phyloP scores from a whole-genome alignment of 2,888 invertebrate species.

The Scaptomyza polygonia region DNA sequence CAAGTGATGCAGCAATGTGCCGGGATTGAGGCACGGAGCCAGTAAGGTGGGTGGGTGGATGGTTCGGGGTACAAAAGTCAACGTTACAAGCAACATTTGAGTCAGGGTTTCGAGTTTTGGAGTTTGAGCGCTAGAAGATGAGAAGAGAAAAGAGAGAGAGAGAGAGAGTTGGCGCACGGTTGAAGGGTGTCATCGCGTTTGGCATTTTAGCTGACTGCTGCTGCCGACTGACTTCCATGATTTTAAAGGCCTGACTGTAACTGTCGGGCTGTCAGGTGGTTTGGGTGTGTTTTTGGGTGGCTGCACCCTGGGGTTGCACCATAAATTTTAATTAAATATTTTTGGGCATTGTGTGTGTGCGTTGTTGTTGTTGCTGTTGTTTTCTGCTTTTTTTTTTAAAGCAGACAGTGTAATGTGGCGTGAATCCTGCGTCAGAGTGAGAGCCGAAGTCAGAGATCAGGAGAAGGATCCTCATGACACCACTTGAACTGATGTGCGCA shows the following conservation, averaged over 20 bases:
- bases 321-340: slow-evolving; percentile 80
- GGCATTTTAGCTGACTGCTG: slow-evolving; percentile 48
- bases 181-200: slow-evolving; percentile 68
- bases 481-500: slow-evolving; percentile 30
- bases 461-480: slow-evolving; percentile 44
- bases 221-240: background rate
- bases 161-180: slow-evolving; percentile 6
- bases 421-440: slow-evolving; percentile 45
- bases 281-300: slow-evolving; percentile 34
- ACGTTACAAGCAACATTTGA: slow-evolving; percentile 20
- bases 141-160: background rate
- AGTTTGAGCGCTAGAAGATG: background rate
- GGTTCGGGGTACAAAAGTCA: slow-evolving; percentile 12
- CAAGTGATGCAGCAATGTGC: slow-evolving; percentile 34
- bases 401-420: slow-evolving; percentile 55
- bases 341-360: slow-evolving; percentile 47
- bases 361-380: slow-evolving; percentile 15
- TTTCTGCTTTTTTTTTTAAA: slow-evolving; percentile 23
- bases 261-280: slow-evolving; percentile 41
- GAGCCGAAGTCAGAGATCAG: slow-evolving; percentile 44
- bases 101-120: slow-evolving; percentile 4
- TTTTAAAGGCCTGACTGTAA: background rate
- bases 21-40: slow-evolving; percentile 10
- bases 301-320: slow-evolving; percentile 64
- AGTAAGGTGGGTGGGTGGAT: slow-evolving; percentile 3